Base-by-base conservation (phyloP, 2,888 invertebrate genomes). In the Lottia scabra region DNA sequence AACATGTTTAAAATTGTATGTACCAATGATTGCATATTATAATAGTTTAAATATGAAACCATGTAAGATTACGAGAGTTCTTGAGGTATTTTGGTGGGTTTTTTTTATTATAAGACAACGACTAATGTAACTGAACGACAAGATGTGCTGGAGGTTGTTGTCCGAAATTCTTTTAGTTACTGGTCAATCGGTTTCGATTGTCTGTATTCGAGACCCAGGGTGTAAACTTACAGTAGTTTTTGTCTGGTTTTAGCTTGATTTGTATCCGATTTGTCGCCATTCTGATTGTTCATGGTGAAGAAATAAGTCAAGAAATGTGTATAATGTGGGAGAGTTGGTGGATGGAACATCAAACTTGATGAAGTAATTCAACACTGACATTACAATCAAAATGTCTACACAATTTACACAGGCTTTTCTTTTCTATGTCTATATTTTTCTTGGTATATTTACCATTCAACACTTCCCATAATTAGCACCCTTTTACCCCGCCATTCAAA, bases 361-460 rank as follows among this genome's bases (percentile, higher is more conserved):
- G 56, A 56, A 56, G 56, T 56, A 56, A 56, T 56, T 23, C 23
- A 56, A 56, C 56, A 56, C 56, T 56, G 56, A 56, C 56, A 56
- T 23, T 23, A 56, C 56, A 56, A 56, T 56, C 19, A 56, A 56
- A 56, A 38, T 38, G 5, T 38, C 38, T 8, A 38, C 38, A 38
- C 38, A 38, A 38, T 38, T 38, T 38, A 38, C 38, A 38, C 38
- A 38, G 38, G 56, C 19, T 56, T 56, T 19, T 56, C 56, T 56
- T 56, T 56, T 56, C 23, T 56, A 23, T 56, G 56, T 56, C 56
- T 56, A 56, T 23, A 56, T 56, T 56, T 56, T 56, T 23, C 56
- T 23, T 23, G 56, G 56, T 56, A 23, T 56, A 23, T 56, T 56
- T 56, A 56, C 56, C 23, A 23, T 23, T 56, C 56, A 23, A 56